Base-by-base conservation (phyloP, 2,888 invertebrate genomes). In the Acleris emargana region DNA sequence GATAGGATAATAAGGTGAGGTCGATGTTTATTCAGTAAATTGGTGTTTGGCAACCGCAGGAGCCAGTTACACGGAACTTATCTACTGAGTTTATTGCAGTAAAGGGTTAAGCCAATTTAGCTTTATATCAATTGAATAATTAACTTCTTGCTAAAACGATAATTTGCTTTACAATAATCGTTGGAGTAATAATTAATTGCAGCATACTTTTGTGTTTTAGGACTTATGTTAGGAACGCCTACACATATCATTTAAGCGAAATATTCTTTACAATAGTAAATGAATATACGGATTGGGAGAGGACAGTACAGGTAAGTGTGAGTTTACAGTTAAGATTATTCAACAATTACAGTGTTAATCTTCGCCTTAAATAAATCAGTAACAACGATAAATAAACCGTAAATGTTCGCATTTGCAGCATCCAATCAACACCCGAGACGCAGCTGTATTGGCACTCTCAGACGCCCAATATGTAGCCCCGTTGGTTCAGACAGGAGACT, bases 201-300 rank as follows among this genome's bases (percentile, higher is more conserved):
- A 38, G 2, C 11, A 38, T 4, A 13, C 13, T 38, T 32, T 58
- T 64, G 16, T 55, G 67, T 88, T 88, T 25, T 87, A 93, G 98
- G 81, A 97, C 98, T 55, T 97, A 98, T 87, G 98, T 99, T 58
- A 94, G 98, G 72, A 99, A 99, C 88, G 96, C 98, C 62, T 99
- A 98, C 92, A 97, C 97, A 84, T 99, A 97, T 94, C 99, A 99
- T 92, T 95, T 98, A 77, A 98, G 98, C 81, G 99, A 99, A 92
- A 98, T 99, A 84, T 98, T 98, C 93, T 97, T 97, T 86, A 98
- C 99, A 73, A 97, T 99, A 67, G 97, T 98, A 71, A 99, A 99
- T 82, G 99, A 99, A 83, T 99, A 99, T 84, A 99, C 99, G 32
- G 98, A 99, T 86, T 99, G 99, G 99, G 97, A 97, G 79, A 93